These are phyloP conservation scores for Mallotus villosus DNA, from an alignment of 2,797 vertebrate species.

Conservation along the genomic window DNA sequence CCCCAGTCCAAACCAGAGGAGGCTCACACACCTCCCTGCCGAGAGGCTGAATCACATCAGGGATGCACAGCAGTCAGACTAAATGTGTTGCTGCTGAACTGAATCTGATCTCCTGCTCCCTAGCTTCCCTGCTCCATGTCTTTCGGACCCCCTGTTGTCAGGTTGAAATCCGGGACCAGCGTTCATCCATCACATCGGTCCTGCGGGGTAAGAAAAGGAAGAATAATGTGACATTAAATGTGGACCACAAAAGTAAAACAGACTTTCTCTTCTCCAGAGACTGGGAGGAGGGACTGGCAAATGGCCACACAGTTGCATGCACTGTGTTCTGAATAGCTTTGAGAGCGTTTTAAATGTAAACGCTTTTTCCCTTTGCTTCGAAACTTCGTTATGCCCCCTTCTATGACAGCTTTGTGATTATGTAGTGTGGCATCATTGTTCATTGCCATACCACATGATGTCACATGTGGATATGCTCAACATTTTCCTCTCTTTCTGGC, in stretches of 20 bases:
- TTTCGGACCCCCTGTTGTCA: background rate
- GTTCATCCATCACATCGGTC: constrained; percentile 1
- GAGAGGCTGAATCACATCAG: background rate
- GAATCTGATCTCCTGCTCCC: constrained; percentile 9
- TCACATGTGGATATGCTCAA: background rate
- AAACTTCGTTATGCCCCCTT: background rate
- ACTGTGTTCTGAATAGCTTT: background rate
- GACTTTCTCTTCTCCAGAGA: constrained; percentile 3
- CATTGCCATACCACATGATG: background rate
- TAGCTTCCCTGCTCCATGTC: background rate
- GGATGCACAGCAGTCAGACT: constrained; percentile 1
- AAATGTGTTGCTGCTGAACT: background rate
- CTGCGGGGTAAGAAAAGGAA: background rate
- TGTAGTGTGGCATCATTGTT: background rate
- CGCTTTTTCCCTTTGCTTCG: no score
- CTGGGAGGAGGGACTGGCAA: background rate
- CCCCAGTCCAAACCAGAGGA: background rate
- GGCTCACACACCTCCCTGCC: background rate
- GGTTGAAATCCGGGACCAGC: background rate
- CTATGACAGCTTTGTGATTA: background rate
- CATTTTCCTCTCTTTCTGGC: background rate
- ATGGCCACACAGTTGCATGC: background rate
- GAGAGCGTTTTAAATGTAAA: background rate
- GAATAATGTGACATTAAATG: constrained; percentile 7
- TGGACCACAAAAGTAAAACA: constrained; percentile 2